These are phyloP conservation scores for Tyrannus savana DNA, from an alignment of 2,113 vertebrate genomes.

Conservation along the genomic window DNA sequence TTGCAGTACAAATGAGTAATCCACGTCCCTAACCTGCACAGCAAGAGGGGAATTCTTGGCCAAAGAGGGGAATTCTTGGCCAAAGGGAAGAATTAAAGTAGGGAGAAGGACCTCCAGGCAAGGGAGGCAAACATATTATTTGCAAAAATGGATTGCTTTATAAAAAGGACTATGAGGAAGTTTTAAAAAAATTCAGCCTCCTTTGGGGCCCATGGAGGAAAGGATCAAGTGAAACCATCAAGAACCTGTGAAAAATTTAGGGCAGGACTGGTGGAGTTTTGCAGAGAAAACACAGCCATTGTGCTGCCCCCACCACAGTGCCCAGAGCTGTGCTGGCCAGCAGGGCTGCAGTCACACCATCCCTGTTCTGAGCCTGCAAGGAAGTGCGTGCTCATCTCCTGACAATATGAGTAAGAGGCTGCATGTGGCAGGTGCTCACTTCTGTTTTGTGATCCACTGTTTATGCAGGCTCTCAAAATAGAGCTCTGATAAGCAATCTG, in stretches of 20 bases:
- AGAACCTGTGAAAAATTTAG: background rate
- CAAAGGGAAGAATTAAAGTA: background rate
- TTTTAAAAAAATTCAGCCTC: background rate
- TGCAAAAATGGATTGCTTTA: background rate
- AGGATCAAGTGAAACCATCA: background rate
- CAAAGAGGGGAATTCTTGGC: background rate
- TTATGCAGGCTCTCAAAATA: background rate
- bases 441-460: background rate
- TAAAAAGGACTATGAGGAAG: background rate
- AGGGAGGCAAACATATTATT: background rate
- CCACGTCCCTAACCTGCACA: background rate
- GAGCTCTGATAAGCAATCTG: background rate
- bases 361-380: background rate
- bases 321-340: background rate
- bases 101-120: background rate
- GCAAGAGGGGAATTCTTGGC: background rate
- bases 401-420: background rate
- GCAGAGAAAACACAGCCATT: rapidly evolving
- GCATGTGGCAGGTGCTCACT: background rate
- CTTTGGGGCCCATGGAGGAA: background rate
- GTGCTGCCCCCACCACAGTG: background rate
- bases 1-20: background rate
- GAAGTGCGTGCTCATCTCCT: background rate
- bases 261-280: background rate
- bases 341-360: background rate